Conservation (phyloP, 2,888 invertebrate genomes). For the Poecilobothrus nobilitatus region DNA sequence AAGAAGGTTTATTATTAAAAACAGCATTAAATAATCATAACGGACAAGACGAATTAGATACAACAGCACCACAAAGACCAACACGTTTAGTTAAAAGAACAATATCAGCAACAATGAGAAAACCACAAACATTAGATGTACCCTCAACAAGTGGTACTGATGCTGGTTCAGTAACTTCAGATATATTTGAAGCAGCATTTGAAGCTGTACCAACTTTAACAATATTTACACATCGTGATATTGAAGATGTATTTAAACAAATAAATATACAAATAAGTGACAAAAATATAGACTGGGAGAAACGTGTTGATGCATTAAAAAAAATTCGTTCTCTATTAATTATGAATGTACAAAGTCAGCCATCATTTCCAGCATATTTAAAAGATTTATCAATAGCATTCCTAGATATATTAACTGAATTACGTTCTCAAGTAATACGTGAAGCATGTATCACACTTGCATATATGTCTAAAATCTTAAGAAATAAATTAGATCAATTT, state of each 20-base stretch:
- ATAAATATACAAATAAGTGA: conserved; percentile 70
- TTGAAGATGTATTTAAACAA: conserved; percentile 70
- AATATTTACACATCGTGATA: conserved; percentile 73
- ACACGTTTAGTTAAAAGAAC: conserved; percentile 46
- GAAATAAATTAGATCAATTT: conserved; percentile 76
- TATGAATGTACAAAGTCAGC: conserved; percentile 64
- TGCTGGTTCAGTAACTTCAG: conserved; percentile 85
- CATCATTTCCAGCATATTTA: conserved; percentile 62
- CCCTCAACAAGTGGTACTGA: conserved; percentile 35
- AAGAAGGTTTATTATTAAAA: conserved; percentile 68
- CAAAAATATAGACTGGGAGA: conserved; percentile 85
- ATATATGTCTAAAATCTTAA: conserved; percentile 77
- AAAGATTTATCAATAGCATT: conserved; percentile 74
- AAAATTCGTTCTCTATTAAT: conserved; percentile 74
- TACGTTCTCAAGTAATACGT: conserved; percentile 80
- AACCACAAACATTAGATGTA: conserved; percentile 32
- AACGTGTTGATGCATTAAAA: conserved; percentile 84
- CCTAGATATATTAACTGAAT: conserved; percentile 72
- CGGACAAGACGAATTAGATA: conserved; percentile 46
- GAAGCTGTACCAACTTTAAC: conserved; percentile 73
- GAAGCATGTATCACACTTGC: conserved; percentile 95
- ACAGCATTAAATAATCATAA: conserved; percentile 49
- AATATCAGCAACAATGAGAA: conserved; percentile 35
- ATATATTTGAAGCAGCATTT: conserved; percentile 78
- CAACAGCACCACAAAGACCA: conserved; percentile 38